Conservation (phyloP, 2,113 vertebrate species). For the Nerophis lumbriciformis region DNA sequence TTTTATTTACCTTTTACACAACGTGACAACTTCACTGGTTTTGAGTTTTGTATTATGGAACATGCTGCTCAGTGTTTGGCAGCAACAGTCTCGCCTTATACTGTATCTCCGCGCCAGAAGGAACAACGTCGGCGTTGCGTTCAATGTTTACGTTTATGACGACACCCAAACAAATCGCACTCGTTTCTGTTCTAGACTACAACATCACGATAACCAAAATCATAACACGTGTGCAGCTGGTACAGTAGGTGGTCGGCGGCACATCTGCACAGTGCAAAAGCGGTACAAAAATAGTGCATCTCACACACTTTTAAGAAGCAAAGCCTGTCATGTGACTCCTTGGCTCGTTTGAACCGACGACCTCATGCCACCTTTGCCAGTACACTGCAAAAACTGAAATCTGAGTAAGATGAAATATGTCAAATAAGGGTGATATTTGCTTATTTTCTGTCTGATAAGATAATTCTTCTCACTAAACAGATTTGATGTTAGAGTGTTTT, state of each 20-base stretch:
- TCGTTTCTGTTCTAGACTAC: constrained; percentile 20
- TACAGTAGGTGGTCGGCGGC: neutral
- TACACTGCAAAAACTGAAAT: too few relatives aligned
- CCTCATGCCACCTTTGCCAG: neutral
- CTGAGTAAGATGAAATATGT: too few relatives aligned
- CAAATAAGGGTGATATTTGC: too few relatives aligned
- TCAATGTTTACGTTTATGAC: constrained; percentile 19
- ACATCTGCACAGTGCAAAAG: neutral
- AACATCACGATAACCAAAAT: constrained; percentile 32
- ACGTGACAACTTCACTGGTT: too few relatives aligned
- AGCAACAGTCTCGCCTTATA: constrained; percentile 3
- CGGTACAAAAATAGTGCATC: neutral
- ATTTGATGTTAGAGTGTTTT: too few relatives aligned
- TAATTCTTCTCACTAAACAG: too few relatives aligned
- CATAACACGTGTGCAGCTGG: constrained; percentile 31
- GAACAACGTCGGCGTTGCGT: constrained; percentile 27
- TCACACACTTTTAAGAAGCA: neutral
- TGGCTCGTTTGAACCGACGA: neutral
- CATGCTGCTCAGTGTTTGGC: constrained; percentile 45
- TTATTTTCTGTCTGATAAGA: too few relatives aligned
- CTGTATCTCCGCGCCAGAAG: constrained; percentile 5
- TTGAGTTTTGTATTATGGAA: constrained; percentile 52
- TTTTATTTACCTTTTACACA: too few relatives aligned
- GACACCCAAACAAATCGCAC: constrained; percentile 33
- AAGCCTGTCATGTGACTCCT: neutral